These are phyloP conservation scores for Acanthaster planci DNA, from an alignment of 35 echinoderm and acorn worm genomes.

Conservation along the genomic window DNA sequence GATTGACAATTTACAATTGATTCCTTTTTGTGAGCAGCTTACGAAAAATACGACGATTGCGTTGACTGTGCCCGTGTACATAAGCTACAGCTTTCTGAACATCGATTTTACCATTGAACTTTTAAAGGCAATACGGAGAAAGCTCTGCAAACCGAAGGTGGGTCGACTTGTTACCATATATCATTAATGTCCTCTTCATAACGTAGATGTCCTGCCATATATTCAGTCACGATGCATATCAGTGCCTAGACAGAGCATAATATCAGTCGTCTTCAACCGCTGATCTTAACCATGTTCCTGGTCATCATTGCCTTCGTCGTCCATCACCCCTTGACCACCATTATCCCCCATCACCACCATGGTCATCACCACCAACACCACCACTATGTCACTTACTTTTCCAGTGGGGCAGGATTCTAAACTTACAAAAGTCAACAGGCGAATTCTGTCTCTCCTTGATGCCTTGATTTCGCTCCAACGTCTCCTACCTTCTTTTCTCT, in stretches of 20 bases:
- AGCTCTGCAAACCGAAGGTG: not conserved
- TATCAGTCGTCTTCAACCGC: no score
- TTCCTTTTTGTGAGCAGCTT: not conserved
- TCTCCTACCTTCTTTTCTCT: no score
- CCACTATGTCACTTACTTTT: not conserved
- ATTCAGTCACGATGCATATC: no score
- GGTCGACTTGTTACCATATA: not conserved
- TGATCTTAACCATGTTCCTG: no score
- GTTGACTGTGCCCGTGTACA: not conserved
- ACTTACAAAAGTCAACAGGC: no score
- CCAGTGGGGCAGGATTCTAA: no score
- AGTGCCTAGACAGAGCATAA: no score
- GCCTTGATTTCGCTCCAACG: no score
- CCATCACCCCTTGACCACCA: not conserved
- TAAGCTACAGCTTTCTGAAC: not conserved
- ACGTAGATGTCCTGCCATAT: no score
- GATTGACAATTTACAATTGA: not conserved
- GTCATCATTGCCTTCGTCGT: not conserved
- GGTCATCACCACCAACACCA: not conserved
- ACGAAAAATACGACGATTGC: not conserved
- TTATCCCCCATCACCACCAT: not conserved
- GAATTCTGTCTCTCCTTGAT: no score
- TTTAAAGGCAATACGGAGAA: not conserved
- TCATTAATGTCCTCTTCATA: no score
- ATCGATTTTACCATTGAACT: not conserved